These are phyloP conservation scores for Simalia tracyae DNA, from an alignment of 2,797 vertebrate genomes.

Conservation along the genomic window DNA sequence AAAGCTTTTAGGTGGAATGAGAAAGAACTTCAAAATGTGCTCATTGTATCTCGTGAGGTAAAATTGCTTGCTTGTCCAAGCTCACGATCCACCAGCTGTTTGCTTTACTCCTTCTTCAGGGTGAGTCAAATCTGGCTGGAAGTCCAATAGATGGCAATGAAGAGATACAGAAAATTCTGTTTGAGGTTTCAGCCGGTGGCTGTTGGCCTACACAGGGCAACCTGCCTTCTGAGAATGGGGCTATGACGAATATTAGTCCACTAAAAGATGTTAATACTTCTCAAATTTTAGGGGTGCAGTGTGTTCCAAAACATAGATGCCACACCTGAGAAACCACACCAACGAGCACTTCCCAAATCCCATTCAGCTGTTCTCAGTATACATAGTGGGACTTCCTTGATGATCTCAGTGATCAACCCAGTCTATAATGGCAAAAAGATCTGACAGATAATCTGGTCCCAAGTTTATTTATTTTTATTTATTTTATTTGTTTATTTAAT, in stretches of 20 bases:
- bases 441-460: too few species aligned
- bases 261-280: neutral
- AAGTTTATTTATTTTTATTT: too few species aligned
- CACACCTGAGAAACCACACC: too few species aligned
- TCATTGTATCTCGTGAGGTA: neutral
- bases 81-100: neutral
- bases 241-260: neutral
- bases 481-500: too few species aligned
- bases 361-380: too few species aligned
- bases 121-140: neutral
- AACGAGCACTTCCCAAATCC: too few species aligned
- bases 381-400: too few species aligned
- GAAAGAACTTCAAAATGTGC: neutral
- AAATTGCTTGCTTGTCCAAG: neutral
- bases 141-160: neutral
- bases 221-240: neutral
- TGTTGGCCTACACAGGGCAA: neutral
- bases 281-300: neutral
- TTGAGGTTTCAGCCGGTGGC: neutral
- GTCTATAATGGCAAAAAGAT: too few species aligned
- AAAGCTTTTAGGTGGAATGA: neutral
- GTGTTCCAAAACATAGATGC: neutral
- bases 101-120: neutral
- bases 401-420: too few species aligned
- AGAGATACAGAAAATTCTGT: neutral